phyloP scores from a whole-genome alignment of 2,113 vertebrate species.

The Crotophaga sulcirostris region DNA sequence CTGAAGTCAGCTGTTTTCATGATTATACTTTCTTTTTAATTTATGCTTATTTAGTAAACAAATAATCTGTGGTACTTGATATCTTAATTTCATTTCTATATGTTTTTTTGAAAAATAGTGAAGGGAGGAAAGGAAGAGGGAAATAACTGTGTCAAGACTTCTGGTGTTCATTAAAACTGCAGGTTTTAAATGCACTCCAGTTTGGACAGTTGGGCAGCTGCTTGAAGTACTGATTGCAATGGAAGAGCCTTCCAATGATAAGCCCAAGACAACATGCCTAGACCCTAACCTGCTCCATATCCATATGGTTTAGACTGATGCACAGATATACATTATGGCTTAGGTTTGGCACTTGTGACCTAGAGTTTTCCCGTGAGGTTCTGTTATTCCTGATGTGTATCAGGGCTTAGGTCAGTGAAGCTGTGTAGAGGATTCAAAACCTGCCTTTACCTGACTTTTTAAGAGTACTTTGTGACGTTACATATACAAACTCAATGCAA shows the following conservation, averaged over 20 bases:
- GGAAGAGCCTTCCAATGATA: neutral
- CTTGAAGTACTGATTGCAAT: neutral
- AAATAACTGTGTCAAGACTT: neutral
- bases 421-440: neutral
- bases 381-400: neutral
- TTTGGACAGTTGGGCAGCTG: neutral
- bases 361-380: rapidly evolving
- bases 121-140: neutral
- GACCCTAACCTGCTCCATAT: neutral
- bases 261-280: neutral
- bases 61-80: neutral
- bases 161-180: neutral
- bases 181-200: neutral
- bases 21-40: neutral
- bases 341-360: neutral
- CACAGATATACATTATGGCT: neutral
- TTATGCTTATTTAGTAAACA: neutral
- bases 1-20: neutral
- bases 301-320: neutral
- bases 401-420: neutral
- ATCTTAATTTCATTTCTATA: neutral
- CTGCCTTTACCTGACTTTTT: neutral
- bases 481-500: neutral
- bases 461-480: neutral
- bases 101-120: neutral